Percentiles rank a stretch among this genome's conserved stretches.
These are phyloP conservation scores for Brachionichthys hirsutus DNA, from an alignment of 2,113 vertebrate genomes.

Conservation along the genomic window DNA sequence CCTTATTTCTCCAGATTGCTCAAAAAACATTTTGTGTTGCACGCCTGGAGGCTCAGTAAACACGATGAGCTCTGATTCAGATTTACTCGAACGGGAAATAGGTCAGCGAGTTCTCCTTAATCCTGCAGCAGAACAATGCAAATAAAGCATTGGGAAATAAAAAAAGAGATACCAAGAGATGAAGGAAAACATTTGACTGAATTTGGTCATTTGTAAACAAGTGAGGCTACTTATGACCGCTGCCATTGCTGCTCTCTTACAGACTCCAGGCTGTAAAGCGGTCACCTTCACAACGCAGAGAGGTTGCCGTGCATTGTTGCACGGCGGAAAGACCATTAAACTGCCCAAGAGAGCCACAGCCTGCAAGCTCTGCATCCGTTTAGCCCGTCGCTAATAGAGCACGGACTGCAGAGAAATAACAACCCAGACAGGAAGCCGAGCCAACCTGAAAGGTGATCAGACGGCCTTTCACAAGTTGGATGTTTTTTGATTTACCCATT, in stretches of 20 bases:
- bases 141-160: not conserved
- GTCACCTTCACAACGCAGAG: constrained; percentile 35
- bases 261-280: constrained; percentile 24
- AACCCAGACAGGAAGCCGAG: not conserved
- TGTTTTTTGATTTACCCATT: too few species aligned
- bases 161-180: not conserved
- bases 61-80: constrained; percentile 38
- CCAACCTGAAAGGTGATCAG: constrained; percentile 3
- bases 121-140: not conserved
- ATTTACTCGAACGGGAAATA: constrained; percentile 38
- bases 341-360: constrained; percentile 40
- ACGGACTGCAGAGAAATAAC: not conserved
- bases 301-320: constrained; percentile 2
- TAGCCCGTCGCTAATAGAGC: not conserved
- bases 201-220: constrained; percentile 4
- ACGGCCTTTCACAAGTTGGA: not conserved
- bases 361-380: constrained; percentile 28
- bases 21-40: not conserved
- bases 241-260: constrained; percentile 36
- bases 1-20: constrained; percentile 26
- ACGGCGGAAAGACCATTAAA: constrained; percentile 23
- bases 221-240: constrained; percentile 2
- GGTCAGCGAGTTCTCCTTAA: not conserved
- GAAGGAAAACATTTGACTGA: not conserved
- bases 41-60: constrained; percentile 28